Conservation (phyloP, 2,113 vertebrate species). For the Poeciliopsis retropinna region DNA sequence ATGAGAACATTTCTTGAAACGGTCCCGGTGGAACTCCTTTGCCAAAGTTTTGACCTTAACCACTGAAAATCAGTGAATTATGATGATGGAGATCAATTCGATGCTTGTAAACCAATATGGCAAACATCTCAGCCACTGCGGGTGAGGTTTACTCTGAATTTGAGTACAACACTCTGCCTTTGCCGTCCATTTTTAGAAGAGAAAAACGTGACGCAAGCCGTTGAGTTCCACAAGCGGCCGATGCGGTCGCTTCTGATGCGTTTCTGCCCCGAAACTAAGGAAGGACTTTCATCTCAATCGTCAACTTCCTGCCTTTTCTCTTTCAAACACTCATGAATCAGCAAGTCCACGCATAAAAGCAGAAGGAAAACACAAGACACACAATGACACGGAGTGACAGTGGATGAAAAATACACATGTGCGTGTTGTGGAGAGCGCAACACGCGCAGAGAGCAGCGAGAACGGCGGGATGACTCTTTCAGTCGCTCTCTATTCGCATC, state of each 20-base stretch:
- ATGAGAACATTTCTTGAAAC: too few species aligned
- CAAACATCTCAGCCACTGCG: neutral
- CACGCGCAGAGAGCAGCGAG: slow-evolving; percentile 29
- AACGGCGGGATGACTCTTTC: slow-evolving; percentile 54
- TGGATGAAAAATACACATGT: slow-evolving; percentile 21
- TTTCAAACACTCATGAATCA: neutral
- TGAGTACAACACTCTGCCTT: neutral
- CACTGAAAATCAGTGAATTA: neutral
- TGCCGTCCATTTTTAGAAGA: slow-evolving; percentile 17
- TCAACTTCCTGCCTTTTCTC: slow-evolving; percentile 42
- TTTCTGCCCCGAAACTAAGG: slow-evolving; percentile 18
- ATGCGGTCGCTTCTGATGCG: slow-evolving; percentile 37
- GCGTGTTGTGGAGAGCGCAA: slow-evolving; percentile 1
- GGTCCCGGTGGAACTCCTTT: neutral
- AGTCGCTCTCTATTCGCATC: slow-evolving; percentile 39
- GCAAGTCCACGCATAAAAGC: slow-evolving; percentile 9
- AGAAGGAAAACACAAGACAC: neutral
- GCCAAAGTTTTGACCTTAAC: neutral
- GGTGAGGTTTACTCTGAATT: slow-evolving; percentile 10
- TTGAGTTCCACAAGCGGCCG: slow-evolving; percentile 28
- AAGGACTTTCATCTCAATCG: slow-evolving; percentile 62
- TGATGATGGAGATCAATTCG: neutral
- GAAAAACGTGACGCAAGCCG: slow-evolving; percentile 26
- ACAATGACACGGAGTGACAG: neutral
- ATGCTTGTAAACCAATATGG: neutral